Evolutionary conservation across 2,888 invertebrate species (phyloP), one percentile per base, ranked within the genome.

Genomic region (Apodemia mormo): DNA sequence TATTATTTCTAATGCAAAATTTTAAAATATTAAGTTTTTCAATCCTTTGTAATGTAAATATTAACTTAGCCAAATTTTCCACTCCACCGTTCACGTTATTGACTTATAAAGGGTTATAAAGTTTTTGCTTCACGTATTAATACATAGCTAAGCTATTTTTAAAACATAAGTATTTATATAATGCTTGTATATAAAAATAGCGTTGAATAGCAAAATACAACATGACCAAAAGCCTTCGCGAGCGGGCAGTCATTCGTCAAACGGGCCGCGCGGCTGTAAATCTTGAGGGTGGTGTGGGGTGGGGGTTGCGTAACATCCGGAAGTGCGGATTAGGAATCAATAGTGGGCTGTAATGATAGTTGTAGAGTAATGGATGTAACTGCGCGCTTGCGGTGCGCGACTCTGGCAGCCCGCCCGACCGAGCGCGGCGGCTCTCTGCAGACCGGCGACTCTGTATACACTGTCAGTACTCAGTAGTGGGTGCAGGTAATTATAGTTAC

Each of bases 261-360:
- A 86, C 87, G 82, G 4, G 33, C 61, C 61, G 81, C 68, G 84
- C 84, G 83, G 85, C 81, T 85, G 90, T 91, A 90, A 90, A 89
- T 91, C 91, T 90, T 86, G 70, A 74, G 74, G 75, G 76, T 83
- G 82, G 81, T 80, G 81, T 80, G 78, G 74, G 68, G 77, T 75
- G 78, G 78, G 81, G 79, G 85, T 92, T 91, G 88, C 91, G 91
- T 91, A 92, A 92, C 89, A 88, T 88, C 90, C 90, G 92, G 92
- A 92, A 92, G 92, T 92, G 92, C 92, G 92, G 92, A 92, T 93
- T 93, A 93, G 92, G 92, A 92, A 93, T 93, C 92, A 92, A 93
- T 93, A 93, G 92, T 93, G 90, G 68, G 86, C 81, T 82, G 89
- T 92, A 92, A 92, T 92, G 91, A 92, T 92, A 92, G 92, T 92